Conservation (phyloP, 2,888 invertebrate species). For the Pandemis corylana region DNA sequence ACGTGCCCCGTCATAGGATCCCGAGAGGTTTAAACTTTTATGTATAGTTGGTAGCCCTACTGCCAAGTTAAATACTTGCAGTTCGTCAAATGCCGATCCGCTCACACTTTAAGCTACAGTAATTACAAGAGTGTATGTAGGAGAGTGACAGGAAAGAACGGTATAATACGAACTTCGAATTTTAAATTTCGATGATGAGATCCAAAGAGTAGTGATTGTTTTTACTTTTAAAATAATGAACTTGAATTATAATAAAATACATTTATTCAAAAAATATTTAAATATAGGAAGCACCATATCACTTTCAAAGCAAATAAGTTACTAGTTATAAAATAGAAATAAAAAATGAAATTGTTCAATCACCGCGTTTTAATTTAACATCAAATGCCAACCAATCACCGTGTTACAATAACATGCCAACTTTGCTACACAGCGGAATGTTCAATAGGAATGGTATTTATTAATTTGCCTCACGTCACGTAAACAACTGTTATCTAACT, state of each 20-base stretch:
- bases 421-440: constrained; percentile 8
- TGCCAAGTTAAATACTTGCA: too few relatives aligned
- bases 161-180: too few relatives aligned
- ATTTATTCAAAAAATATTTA: constrained; percentile 22
- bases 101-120: too few relatives aligned
- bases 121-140: too few relatives aligned
- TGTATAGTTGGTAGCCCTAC: too few relatives aligned
- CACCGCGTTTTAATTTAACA: not conserved
- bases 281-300: constrained; percentile 34
- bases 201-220: too few relatives aligned
- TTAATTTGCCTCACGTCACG: not conserved
- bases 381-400: not conserved
- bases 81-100: too few relatives aligned
- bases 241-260: constrained; percentile 12
- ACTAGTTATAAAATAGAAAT: not conserved
- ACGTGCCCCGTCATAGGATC: too few relatives aligned
- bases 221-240: not conserved
- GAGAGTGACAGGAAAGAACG: too few relatives aligned
- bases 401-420: not conserved
- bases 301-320: constrained; percentile 19
- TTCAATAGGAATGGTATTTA: constrained; percentile 11
- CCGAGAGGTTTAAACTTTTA: too few relatives aligned
- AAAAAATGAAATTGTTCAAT: not conserved
- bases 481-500: not conserved
- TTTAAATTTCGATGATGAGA: too few relatives aligned